Percentiles rank a stretch among this genome's conserved stretches.
Conservation (phyloP, 2,888 invertebrate genomes). For the Polydrusus pterygomalis region DNA sequence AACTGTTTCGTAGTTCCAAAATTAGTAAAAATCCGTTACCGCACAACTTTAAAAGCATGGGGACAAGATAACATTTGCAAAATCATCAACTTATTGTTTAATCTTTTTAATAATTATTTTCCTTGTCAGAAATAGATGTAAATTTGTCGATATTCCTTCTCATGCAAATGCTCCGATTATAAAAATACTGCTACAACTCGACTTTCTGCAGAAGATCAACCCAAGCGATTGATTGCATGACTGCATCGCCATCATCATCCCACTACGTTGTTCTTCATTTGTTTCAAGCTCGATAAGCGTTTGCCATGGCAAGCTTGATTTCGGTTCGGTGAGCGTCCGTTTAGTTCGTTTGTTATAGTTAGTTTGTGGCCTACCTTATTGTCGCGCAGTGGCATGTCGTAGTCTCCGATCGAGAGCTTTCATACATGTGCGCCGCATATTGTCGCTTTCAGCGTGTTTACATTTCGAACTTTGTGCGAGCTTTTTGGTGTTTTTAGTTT, state of each 20-base stretch:
- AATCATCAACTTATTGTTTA: too few species aligned
- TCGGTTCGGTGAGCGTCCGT: background rate
- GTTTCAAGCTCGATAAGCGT: constrained; percentile 17
- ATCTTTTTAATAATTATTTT: too few species aligned
- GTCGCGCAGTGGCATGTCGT: constrained; percentile 12
- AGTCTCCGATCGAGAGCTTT: constrained; percentile 13
- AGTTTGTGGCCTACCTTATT: constrained; percentile 18
- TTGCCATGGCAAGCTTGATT: constrained; percentile 1
- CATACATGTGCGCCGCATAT: constrained; percentile 24
- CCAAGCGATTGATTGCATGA: constrained; percentile 6
- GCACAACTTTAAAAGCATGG: too few species aligned
- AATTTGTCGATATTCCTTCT: too few species aligned
- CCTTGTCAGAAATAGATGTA: too few species aligned
- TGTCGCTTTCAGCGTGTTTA: constrained; percentile 25
- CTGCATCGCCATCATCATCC: constrained; percentile 13
- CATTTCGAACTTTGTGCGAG: constrained; percentile 18
- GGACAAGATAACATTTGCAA: too few species aligned
- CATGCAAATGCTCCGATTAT: too few species aligned
- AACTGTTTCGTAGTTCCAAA: too few species aligned
- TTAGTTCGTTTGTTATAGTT: background rate
- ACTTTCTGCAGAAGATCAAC: background rate
- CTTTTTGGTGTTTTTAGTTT: constrained; percentile 6
- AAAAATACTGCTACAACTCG: background rate
- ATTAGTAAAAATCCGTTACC: too few species aligned
- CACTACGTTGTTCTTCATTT: constrained; percentile 22